phyloP scores from a whole-genome alignment of 1,140 invertebrate species.

The Aphidius gifuensis region DNA sequence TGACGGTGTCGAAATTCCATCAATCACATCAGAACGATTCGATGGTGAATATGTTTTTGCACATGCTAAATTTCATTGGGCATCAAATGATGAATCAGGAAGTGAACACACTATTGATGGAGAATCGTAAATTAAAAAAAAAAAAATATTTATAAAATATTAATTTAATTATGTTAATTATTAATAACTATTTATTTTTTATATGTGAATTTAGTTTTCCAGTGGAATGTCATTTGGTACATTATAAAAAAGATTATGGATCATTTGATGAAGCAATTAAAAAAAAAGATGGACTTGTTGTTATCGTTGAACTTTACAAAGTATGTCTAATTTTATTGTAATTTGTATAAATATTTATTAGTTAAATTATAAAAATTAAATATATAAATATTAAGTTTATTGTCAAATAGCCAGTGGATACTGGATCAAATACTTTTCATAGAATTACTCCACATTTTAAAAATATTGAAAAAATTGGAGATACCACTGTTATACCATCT shows the following conservation, averaged over 20 bases:
- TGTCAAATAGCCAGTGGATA: too few species aligned
- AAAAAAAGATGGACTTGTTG: constrained; percentile 43
- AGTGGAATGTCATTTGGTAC: constrained; percentile 50
- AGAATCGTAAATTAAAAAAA: constrained; percentile 5
- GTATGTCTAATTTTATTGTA: constrained; percentile 29
- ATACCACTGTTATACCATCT: background rate
- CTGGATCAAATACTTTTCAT: too few species aligned
- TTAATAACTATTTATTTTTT: too few species aligned
- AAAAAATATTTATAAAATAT: too few species aligned
- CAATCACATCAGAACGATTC: constrained; percentile 9
- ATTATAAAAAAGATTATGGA: constrained; percentile 41
- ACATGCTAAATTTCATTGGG: constrained; percentile 20
- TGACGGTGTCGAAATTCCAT: background rate
- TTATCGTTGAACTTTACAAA: constrained; percentile 33
- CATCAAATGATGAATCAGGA: constrained; percentile 61
- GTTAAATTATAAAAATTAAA: background rate
- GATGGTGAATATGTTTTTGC: constrained; percentile 10
- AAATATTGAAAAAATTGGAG: background rate
- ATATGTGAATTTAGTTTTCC: constrained; percentile 31
- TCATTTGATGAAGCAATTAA: constrained; percentile 36
- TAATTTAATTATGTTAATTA: too few species aligned
- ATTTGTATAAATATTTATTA: constrained; percentile 28
- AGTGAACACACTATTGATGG: constrained; percentile 82
- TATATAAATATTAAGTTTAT: too few species aligned
- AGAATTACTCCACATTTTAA: background rate